Evolutionary conservation across 1,140 invertebrate species (phyloP).

Genomic region (Solenopsis invicta): DNA sequence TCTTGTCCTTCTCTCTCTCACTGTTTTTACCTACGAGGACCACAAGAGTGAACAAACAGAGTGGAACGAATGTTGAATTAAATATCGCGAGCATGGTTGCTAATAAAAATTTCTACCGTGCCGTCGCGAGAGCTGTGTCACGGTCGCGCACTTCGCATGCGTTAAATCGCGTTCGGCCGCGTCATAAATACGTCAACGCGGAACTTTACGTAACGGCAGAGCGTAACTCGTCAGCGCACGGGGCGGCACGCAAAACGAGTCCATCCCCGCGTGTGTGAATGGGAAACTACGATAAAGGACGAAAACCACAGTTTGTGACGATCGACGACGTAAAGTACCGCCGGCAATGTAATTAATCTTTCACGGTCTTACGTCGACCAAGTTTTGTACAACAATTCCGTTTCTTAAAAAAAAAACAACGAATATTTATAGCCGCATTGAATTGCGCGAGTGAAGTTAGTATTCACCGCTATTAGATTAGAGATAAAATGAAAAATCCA

Average conservation of each 20-base stretch:
- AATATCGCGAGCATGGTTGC: slow-evolving; percentile 32
- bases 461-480: neutral
- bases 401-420: neutral
- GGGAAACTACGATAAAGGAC: slow-evolving; percentile 11
- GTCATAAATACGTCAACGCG: slow-evolving; percentile 50
- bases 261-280: slow-evolving; percentile 29
- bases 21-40: slow-evolving; percentile 11
- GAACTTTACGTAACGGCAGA: slow-evolving; percentile 45
- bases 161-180: slow-evolving; percentile 48
- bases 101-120: slow-evolving; percentile 53
- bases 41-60: slow-evolving; percentile 3
- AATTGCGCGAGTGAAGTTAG: neutral
- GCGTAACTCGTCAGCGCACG: slow-evolving; percentile 34
- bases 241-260: slow-evolving; percentile 29
- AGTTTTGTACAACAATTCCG: neutral
- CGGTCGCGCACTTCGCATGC: slow-evolving; percentile 19
- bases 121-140: slow-evolving; percentile 27
- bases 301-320: neutral
- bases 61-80: slow-evolving; percentile 33
- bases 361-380: neutral
- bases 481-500: too few species aligned
- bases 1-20: neutral
- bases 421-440: neutral
- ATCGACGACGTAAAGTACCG: slow-evolving; percentile 12
- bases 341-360: slow-evolving; percentile 10